Evolutionary conservation across 2,797 vertebrate species (phyloP), one percentile per base, ranked within the genome.

Genomic region (Gymnoscopelus braueri): DNA sequence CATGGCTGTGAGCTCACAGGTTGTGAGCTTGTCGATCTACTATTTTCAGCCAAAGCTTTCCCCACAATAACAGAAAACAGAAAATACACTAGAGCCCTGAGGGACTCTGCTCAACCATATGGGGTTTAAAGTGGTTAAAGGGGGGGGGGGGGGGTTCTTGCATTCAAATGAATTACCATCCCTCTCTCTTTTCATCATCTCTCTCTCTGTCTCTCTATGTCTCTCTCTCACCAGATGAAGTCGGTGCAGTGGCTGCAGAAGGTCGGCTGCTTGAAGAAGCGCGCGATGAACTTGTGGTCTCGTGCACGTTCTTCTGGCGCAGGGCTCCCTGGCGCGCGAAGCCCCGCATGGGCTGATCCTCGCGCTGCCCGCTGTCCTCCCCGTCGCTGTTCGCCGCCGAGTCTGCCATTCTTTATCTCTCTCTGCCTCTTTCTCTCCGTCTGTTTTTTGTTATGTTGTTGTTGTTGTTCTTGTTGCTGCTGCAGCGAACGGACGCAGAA

Each of bases 211-310:
- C 84, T 19, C 19, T 19, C 19, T 19, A 19, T 19, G 24, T 15
- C 51, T 6, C 14, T 15, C 51, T 56, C 55, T 96, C 93, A 97
- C 96, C 96, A 98, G 93, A 98, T 98, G 92, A 98, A 98, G 95
- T 97, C 96, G 80, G 96, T 98, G 93, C 97, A 97, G 94, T 97
- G 96, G 95, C 96, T 97, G 94, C 95, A 97, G 95, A 97, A 97
- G 74, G 96, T 96, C 64, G 96, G 96, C 89, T 98, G 96, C 93
- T 96, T 97, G 95, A 97, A 97, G 95, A 97, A 96, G 82, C 96
- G 95, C 66, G 96, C 96, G 75, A 93, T 97, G 95, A 98, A 97
- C 82, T 95, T 96, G 93, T 98, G 96, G 90, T 96, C 84, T 98
- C 96, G 86, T 96, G 95, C 77, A 97, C 95, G 88, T 97, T 97